Evolutionary conservation across 2,888 invertebrate genomes (phyloP).

Genomic region (Acanthosepion pharaonis): DNA sequence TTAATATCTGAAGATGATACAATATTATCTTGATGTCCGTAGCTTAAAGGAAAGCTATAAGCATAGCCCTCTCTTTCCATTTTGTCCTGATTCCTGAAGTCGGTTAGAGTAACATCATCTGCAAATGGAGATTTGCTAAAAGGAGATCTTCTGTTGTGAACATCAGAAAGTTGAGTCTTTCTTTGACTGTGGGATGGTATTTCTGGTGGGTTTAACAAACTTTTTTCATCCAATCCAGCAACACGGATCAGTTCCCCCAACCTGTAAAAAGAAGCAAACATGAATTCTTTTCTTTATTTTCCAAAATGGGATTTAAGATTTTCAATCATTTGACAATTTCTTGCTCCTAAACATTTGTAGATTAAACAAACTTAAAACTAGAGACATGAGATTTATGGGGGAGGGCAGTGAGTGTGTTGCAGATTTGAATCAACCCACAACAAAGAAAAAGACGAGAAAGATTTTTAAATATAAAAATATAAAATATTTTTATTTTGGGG

Average conservation of each 20-base stretch:
- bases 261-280: conserved; percentile 54
- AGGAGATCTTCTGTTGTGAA: background rate
- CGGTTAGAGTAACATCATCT: background rate
- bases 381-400: too few species aligned
- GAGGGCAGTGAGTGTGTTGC: too few species aligned
- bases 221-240: conserved; percentile 68
- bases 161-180: background rate
- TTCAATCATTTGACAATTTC: too few species aligned
- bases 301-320: too few species aligned
- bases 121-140: background rate
- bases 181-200: background rate
- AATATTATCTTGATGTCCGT: background rate
- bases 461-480: too few species aligned
- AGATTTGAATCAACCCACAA: too few species aligned
- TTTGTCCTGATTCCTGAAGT: background rate
- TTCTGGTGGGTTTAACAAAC: background rate
- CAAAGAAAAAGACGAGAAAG: too few species aligned
- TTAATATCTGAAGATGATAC: background rate
- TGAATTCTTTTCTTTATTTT: background rate
- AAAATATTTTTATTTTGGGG: too few species aligned
- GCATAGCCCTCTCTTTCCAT: background rate
- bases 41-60: background rate
- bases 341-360: too few species aligned
- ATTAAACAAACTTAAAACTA: too few species aligned
- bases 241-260: conserved; percentile 71